Evolutionary conservation across 2,797 vertebrate species (phyloP).

Genomic region (Oreonectes daqikongensis): DNA sequence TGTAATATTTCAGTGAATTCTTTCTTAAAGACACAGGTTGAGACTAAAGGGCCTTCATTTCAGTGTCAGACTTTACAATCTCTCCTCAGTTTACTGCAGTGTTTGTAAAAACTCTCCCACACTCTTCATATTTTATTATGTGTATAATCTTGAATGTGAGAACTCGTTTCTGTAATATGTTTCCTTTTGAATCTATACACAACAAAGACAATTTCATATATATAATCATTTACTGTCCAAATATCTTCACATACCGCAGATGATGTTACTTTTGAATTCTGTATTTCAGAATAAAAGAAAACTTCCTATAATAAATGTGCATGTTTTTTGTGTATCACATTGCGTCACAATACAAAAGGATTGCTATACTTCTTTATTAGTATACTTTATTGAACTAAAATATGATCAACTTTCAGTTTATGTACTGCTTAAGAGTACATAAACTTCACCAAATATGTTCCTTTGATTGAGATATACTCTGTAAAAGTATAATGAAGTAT

Average conservation of each 20-base stretch:
- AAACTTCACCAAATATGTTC: too few species aligned
- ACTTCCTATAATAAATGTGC: not conserved
- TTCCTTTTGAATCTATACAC: not conserved
- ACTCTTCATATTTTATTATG: not conserved
- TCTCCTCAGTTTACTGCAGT: not conserved
- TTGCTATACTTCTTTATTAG: too few species aligned
- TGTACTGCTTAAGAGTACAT: too few species aligned
- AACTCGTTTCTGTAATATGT: slow-evolving; percentile 2
- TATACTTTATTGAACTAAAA: too few species aligned
- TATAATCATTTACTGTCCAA: not conserved
- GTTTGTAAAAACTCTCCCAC: slow-evolving; percentile 7
- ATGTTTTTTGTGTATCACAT: not conserved
- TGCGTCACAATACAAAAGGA: not conserved
- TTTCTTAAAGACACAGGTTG: not conserved
- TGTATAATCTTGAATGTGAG: not conserved
- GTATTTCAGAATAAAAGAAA: slow-evolving; percentile 25
- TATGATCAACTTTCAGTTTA: too few species aligned
- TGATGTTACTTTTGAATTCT: not conserved
- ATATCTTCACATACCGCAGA: not conserved
- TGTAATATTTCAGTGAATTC: too few species aligned
- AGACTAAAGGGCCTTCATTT: not conserved
- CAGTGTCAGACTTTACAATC: too few species aligned
- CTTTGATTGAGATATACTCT: too few species aligned
- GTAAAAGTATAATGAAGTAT: too few species aligned
- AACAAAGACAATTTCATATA: not conserved